Conservation (phyloP, 2,113 vertebrate genomes). For the Perognathus longimembris region DNA sequence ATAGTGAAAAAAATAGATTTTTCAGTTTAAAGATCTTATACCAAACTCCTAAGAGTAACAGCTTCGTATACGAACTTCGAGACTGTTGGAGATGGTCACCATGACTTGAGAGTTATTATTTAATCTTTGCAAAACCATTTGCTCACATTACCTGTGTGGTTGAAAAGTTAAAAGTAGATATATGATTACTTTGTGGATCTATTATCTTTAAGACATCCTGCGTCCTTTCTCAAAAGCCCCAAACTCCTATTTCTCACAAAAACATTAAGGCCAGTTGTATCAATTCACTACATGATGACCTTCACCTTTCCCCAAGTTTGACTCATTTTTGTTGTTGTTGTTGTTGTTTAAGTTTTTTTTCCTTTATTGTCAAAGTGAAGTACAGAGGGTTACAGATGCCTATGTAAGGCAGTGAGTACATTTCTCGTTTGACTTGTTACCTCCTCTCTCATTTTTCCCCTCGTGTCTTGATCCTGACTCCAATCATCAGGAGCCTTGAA, state of each 20-base stretch:
- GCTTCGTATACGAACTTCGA: not conserved
- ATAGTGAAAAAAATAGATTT: not conserved
- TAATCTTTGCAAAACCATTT: not conserved
- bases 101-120: conserved; percentile 12
- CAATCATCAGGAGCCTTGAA: not conserved
- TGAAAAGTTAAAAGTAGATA: conserved; percentile 16
- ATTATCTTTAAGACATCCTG: not conserved
- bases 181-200: not conserved
- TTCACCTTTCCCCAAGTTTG: not conserved
- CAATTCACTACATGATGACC: not conserved
- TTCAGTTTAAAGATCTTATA: conserved; percentile 1
- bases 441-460: too few relatives aligned
- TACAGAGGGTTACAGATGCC: too few relatives aligned
- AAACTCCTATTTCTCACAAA: not conserved
- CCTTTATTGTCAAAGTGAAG: too few relatives aligned
- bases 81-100: not conserved
- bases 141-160: not conserved
- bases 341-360: too few relatives aligned
- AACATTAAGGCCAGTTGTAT: not conserved
- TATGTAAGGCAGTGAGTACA: too few relatives aligned
- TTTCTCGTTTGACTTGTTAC: too few relatives aligned
- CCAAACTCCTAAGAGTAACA: not conserved
- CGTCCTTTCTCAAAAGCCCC: not conserved
- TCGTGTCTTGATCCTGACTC: too few relatives aligned
- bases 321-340: too few relatives aligned